Base-by-base conservation (phyloP, 2,113 vertebrate genomes). In the Zosterops japonicus region DNA sequence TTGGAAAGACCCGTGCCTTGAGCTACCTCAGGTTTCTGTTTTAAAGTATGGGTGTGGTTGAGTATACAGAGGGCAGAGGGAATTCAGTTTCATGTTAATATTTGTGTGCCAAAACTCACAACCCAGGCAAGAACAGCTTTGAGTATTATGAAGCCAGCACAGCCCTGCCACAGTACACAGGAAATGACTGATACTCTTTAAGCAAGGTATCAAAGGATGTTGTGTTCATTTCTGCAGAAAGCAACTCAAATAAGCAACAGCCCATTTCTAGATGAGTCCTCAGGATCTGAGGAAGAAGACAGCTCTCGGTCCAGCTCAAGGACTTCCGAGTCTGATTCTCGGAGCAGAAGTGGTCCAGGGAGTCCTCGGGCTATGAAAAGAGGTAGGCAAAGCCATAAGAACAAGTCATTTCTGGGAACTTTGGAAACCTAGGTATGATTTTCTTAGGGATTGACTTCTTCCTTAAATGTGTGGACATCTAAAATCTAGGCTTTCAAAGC, bases 231-330 rank as follows among this genome's bases (percentile, higher is more conserved):
- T 95, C 87, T 97, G 83, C 97, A 99, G 99, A 99, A 99, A 97
- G 99, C 99, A 83, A 99, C 99, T 65, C 98, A 99, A 89, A 98
- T 99, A 96, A 99, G 99, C 97, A 99, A 95, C 97, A 99, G 97
- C 93, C 98, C 99, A 0, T 98, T 99, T 95, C 97, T 98, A 19
- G 99, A 99, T 13, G 99, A 99, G 55, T 99, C 98, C 0, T 99
- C 98, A 16, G 99, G 98, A 53, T 99, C 99, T 1, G 99, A 99
- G 87, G 99, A 99, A 79, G 99, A 99, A 21, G 98, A 99, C 27
- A 97, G 98, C 87, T 99, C 99, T 67, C 72, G 96, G 44, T 98
- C 98, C 90, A 98, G 98, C 97, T 99, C 98, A 8, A 98, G 97
- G 90, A 98, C 98, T 16, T 99, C 99, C 0, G 98, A 98, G 93